Base-by-base conservation (phyloP, 2,797 vertebrate species). In the Gallinago nigripennis region DNA sequence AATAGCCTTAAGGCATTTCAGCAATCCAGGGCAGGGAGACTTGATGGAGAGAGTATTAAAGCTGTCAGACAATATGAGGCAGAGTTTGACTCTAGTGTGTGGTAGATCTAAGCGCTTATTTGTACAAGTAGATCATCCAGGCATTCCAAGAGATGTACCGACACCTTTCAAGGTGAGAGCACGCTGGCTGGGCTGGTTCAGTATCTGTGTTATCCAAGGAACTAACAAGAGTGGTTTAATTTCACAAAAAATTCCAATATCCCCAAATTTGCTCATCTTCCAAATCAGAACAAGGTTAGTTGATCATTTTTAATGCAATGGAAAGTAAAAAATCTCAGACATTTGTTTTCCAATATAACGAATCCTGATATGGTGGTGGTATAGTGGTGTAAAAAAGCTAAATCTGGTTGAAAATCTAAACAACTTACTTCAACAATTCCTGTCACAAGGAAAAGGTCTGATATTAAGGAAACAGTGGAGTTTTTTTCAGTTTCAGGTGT, bases 1-100 rank as follows among this genome's bases (percentile, higher is more conserved):
- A 66, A 35, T 85, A 72, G 78, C 51, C 79, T 65, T 37, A 86
- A 91, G 73, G 58, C 71, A 85, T 61, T 95, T 92, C 39, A 70
- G 54, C 14, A 85, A 65, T 86, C 6, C 48, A 45, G 51, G n/a
- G 50, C 24, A 56, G 35, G 8, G 45, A 86, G 50, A 43, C 37
- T 41, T n/a, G 31, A 82, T 61, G 45, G 19, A 7, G 15, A 73
- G 53, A 66, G 72, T 37, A 63, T 39, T 86, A 50, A 17, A 66
- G 28, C n/a, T 91, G 53, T 68, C 86, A 96, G 83, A 92, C 70
- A 83, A 75, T 56, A 82, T 69, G 63, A 92, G 71, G 33, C 16
- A 92, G 65, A 94, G 48, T 28, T 86, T 54, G 37, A 88, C 61
- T 86, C 11, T 65, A 60, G 25, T 25, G 53, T 66, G 15, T 91